Percentiles rank a stretch among this genome's conserved stretches.
These are phyloP conservation scores for Crambe crambe DNA, from an alignment of 37 sponge, comb jelly and placozoan genomes.

Conservation along the genomic window DNA sequence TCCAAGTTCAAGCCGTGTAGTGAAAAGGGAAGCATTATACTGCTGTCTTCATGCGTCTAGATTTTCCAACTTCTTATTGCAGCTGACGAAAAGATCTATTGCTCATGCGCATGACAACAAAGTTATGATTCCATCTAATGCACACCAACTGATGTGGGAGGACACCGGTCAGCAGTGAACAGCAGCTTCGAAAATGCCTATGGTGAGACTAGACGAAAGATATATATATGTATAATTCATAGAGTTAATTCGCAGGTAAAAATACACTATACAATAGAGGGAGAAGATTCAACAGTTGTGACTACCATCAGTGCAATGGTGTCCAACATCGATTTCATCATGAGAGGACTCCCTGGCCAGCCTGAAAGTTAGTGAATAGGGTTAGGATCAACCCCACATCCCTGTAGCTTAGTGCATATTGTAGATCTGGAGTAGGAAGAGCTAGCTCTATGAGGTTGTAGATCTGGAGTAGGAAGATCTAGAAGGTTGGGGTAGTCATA, in stretches of 20 bases:
- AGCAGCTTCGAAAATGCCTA: neutral
- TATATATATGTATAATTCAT: neutral
- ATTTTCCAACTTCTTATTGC: too few species aligned
- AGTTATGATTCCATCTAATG: too few species aligned
- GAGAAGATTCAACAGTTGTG: conserved; percentile 53
- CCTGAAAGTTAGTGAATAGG: conserved; percentile 37
- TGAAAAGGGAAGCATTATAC: conserved; percentile 18
- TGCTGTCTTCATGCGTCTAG: too few species aligned
- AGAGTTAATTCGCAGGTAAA: conserved; percentile 70
- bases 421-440: neutral
- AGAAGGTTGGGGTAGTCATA: too few species aligned
- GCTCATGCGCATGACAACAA: too few species aligned
- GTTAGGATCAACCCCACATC: too few species aligned
- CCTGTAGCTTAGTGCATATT: too few species aligned
- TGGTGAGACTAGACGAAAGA: neutral
- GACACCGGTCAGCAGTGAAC: too few species aligned
- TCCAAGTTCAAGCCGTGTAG: conserved; percentile 8
- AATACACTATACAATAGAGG: conserved; percentile 74
- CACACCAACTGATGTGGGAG: too few species aligned
- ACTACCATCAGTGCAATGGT: conserved; percentile 65
- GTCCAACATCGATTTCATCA: conserved; percentile 63
- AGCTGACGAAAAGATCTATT: too few species aligned
- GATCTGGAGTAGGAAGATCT: too few species aligned
- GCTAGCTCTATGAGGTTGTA: too few species aligned
- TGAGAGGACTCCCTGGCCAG: conserved; percentile 63